A percentile compares a stretch with the other conserved stretches of the same genome.
Evolutionary conservation across 2,888 invertebrate species (phyloP).

Genomic region (Volucella bombylans): DNA sequence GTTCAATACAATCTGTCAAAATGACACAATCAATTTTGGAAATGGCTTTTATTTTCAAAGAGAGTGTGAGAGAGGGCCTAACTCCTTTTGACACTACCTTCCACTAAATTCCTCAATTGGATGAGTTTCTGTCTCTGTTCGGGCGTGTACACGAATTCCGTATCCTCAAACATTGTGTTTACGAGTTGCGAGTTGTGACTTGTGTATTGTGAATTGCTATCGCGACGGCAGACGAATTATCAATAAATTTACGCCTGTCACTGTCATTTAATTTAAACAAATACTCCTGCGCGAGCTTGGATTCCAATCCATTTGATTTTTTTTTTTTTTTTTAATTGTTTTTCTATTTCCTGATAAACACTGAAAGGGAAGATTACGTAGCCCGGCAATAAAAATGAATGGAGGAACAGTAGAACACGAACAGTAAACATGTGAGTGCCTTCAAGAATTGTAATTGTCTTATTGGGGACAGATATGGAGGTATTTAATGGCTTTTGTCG

Average conservation of each 20-base stretch:
- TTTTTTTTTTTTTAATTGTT: slow-evolving; percentile 37
- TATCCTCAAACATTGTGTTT: slow-evolving; percentile 72
- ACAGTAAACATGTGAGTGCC: slow-evolving; percentile 49
- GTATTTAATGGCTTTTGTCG: slow-evolving; percentile 39
- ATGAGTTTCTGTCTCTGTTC: slow-evolving; percentile 77
- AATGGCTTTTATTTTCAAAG: background rate
- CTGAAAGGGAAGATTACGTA: slow-evolving; percentile 29
- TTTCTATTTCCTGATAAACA: slow-evolving; percentile 21
- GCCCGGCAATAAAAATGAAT: slow-evolving; percentile 27
- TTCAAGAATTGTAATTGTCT: slow-evolving; percentile 58
- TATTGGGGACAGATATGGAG: slow-evolving; percentile 51
- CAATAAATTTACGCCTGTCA: slow-evolving; percentile 40
- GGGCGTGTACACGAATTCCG: slow-evolving; percentile 74
- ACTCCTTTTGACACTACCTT: slow-evolving; percentile 74
- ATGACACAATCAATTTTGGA: slow-evolving; percentile 1
- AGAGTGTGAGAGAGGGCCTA: background rate
- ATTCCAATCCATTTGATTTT: slow-evolving; percentile 17
- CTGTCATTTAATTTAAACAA: slow-evolving; percentile 53
- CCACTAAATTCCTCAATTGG: slow-evolving; percentile 76
- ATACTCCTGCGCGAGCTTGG: slow-evolving; percentile 7
- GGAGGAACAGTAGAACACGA: slow-evolving; percentile 17
- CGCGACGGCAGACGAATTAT: slow-evolving; percentile 34
- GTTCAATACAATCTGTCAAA: slow-evolving; percentile 76
- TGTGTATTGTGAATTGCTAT: slow-evolving; percentile 13
- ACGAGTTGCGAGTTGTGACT: slow-evolving; percentile 35